These are phyloP conservation scores for Tortrix viridana DNA, from an alignment of 2,888 invertebrate species.

Conservation along the genomic window DNA sequence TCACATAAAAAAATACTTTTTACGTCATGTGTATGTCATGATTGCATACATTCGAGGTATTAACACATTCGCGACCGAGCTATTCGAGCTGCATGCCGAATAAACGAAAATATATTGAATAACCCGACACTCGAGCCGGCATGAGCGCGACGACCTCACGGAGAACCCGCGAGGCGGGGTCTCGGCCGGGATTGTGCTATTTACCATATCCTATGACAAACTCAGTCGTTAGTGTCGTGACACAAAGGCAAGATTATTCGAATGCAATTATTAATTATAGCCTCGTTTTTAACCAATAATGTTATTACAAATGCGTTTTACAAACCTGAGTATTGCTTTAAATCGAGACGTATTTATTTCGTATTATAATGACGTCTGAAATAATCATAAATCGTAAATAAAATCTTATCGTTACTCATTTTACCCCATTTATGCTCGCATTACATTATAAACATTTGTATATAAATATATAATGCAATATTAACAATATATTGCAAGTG, in stretches of 20 bases:
- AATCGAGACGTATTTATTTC: conserved; percentile 42
- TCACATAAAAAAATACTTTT: conserved; percentile 37
- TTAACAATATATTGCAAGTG: conserved; percentile 1
- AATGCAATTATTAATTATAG: conserved; percentile 42
- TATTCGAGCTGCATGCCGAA: too few species aligned
- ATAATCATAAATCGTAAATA: conserved; percentile 43
- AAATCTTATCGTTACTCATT: conserved; percentile 23
- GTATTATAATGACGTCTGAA: conserved; percentile 51
- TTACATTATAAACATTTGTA: conserved; percentile 14
- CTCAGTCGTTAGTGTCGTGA: conserved; percentile 9
- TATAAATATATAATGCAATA: conserved; percentile 32
- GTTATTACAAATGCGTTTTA: conserved; percentile 46
- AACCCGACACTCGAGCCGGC: too few species aligned
- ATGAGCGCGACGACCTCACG: too few species aligned
- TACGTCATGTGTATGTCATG: conserved; percentile 19
- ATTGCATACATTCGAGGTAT: neutral
- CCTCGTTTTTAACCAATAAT: conserved; percentile 44
- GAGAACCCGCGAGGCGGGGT: too few species aligned
- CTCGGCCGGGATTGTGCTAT: too few species aligned
- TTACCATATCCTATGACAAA: neutral
- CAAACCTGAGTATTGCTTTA: conserved; percentile 49
- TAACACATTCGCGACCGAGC: too few species aligned
- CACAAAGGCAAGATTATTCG: conserved; percentile 63
- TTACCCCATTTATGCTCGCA: conserved; percentile 4
- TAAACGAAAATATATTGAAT: too few species aligned